Percentiles rank a stretch among this genome's conserved stretches.
phyloP scores from a whole-genome alignment of 2,113 vertebrate species.

The Thomomys bottae region DNA sequence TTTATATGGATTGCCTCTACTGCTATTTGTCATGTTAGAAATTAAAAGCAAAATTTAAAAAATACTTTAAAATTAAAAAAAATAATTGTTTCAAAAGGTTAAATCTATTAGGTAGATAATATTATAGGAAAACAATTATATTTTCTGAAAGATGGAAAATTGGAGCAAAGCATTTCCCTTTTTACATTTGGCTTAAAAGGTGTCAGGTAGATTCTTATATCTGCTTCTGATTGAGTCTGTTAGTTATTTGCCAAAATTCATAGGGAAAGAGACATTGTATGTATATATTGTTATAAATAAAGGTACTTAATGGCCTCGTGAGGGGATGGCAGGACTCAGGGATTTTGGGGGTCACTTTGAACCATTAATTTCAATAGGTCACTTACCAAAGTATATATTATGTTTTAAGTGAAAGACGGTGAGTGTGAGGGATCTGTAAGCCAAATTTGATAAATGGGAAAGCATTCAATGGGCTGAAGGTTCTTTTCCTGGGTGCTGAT shows the following conservation, averaged over 20 bases:
- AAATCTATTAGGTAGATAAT: background rate
- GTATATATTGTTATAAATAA: background rate
- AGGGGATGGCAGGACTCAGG: background rate
- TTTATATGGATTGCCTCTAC: background rate
- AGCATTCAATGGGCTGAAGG: background rate
- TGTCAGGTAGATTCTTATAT: constrained; percentile 4
- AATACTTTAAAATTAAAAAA: background rate
- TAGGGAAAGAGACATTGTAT: background rate
- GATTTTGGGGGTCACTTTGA: background rate
- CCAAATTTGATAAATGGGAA: background rate
- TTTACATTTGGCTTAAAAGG: background rate
- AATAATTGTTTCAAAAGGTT: constrained; percentile 35
- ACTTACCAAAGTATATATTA: background rate
- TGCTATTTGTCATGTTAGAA: constrained; percentile 14
- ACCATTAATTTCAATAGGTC: constrained; percentile 2
- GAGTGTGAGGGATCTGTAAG: background rate
- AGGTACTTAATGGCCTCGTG: background rate
- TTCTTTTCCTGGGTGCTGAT: background rate
- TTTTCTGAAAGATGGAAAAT: background rate
- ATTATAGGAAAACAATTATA: constrained; percentile 16
- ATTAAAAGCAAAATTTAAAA: constrained; percentile 23
- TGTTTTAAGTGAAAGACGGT: constrained; percentile 23
- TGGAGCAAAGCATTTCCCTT: background rate
- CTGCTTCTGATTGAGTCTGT: background rate
- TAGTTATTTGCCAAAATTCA: background rate